phyloP scores from a whole-genome alignment of 2,888 invertebrate genomes.

The Polyploca ridens region DNA sequence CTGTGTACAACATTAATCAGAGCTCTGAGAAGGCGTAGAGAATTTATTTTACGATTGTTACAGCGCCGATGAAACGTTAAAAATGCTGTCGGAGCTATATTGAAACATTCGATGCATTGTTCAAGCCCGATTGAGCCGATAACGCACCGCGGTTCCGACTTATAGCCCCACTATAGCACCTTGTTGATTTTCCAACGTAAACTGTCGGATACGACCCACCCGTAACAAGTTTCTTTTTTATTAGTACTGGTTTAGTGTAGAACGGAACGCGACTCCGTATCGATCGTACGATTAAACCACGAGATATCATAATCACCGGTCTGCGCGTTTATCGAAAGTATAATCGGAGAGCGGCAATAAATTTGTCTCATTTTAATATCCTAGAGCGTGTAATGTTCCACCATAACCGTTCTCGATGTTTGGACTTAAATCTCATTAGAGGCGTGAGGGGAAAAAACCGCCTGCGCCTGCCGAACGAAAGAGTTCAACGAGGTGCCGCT shows the following conservation, averaged over 20 bases:
- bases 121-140: slow-evolving; percentile 76
- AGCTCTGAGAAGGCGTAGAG: slow-evolving; percentile 81
- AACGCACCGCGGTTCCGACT: slow-evolving; percentile 75
- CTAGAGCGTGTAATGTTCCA: slow-evolving; percentile 75
- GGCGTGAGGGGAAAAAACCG: slow-evolving; percentile 40
- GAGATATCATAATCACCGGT: slow-evolving; percentile 84
- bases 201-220: slow-evolving; percentile 74
- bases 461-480: slow-evolving; percentile 60
- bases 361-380: slow-evolving; percentile 83
- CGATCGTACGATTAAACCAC: slow-evolving; percentile 79
- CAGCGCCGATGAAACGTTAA: slow-evolving; percentile 82
- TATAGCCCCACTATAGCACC: slow-evolving; percentile 64
- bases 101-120: slow-evolving; percentile 83
- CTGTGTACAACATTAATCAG: slow-evolving; percentile 83
- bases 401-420: slow-evolving; percentile 62
- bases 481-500: slow-evolving; percentile 72
- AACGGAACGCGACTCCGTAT: slow-evolving; percentile 80
- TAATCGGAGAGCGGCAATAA: slow-evolving; percentile 81
- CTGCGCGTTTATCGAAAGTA: slow-evolving; percentile 81
- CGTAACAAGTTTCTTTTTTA: slow-evolving; percentile 82
- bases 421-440: slow-evolving; percentile 64
- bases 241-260: slow-evolving; percentile 81
- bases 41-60: slow-evolving; percentile 84
- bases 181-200: slow-evolving; percentile 82
- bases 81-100: slow-evolving; percentile 82